Evolutionary conservation across 2,113 vertebrate genomes (phyloP), one percentile per base, ranked within the genome.

Genomic region (Phoxinus phoxinus): DNA sequence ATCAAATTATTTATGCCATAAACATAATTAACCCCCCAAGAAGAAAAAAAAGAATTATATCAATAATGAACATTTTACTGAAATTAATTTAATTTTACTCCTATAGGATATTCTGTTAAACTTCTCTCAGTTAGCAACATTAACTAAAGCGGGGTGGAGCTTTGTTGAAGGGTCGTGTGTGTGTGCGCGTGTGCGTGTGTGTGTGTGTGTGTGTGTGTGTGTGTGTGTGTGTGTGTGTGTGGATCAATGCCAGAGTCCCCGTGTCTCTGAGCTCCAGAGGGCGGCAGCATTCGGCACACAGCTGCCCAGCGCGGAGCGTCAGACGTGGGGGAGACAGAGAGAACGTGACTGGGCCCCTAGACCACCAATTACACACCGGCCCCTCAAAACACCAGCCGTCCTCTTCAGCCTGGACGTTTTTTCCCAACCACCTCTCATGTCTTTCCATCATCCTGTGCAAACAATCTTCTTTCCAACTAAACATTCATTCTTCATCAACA

Each of bases 331-430:
- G 71, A 65, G 58, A 65, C 71, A 73, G 56, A 80, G 56, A 44
- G 56, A 65, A 75, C 59, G 78, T 81, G 51, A 56, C 67, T 72
- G 46, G 27, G 15, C 21, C 56, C 15, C 41, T 74, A 30, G 46
- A 32, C 27, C 46, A 35, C 37, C 9, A 61, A 69, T 78, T 79
- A 79, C 25, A 53, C 63, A 63, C 11, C 48, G 1, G 10, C 2
- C 65, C 35, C 67, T 72, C 76, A 44, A 46, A 69, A 30, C 65
- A 30, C 53, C 7, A 80, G 58, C 77, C 6, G 13, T 27, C 35
- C 58, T 63, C 77, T 80, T 59, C 76, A 78, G 76, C 76, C 32
- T 35, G 76, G 32, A 59, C 53, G 1, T 58, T 56, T 71, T 71
- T 71, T 71, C 67, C 8, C 67, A 73, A 73, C 6, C 37, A 73